Evolutionary conservation across 2,888 invertebrate species (phyloP).

Genomic region (Tineola bisselliella): DNA sequence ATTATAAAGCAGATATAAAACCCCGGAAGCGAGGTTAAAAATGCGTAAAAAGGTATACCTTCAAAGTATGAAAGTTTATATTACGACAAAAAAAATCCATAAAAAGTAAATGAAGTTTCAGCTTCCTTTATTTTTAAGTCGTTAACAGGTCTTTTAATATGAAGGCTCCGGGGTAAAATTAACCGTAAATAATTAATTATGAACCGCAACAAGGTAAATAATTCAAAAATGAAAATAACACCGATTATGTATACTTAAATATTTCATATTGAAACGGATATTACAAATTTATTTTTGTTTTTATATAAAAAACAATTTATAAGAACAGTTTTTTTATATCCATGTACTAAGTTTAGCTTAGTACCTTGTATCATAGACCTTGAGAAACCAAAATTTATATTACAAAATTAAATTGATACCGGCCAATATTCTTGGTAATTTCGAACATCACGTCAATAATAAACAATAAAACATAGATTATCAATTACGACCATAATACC

Average conservation of each 20-base stretch:
- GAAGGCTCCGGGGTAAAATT: constrained; percentile 26
- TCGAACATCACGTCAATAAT: too few species aligned
- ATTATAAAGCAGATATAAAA: neutral
- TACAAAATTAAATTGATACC: too few species aligned
- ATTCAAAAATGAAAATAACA: constrained; percentile 31
- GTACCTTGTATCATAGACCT: too few species aligned
- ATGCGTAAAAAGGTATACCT: neutral
- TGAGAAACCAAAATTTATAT: too few species aligned
- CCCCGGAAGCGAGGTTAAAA: neutral
- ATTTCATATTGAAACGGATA: neutral
- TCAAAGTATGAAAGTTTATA: neutral
- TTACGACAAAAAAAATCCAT: constrained; percentile 4
- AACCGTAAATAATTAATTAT: constrained; percentile 41
- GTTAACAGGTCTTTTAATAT: constrained; percentile 33
- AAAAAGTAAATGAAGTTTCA: constrained; percentile 18
- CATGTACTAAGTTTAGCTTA: too few species aligned
- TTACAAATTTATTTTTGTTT: neutral
- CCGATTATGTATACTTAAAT: constrained; percentile 36
- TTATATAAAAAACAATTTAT: too few species aligned
- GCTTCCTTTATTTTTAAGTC: constrained; percentile 25
- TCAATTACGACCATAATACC: too few species aligned
- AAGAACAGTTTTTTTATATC: too few species aligned
- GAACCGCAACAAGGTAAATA: constrained; percentile 25
- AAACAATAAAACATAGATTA: too few species aligned
- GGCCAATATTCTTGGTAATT: too few species aligned